phyloP scores from a whole-genome alignment of 2,888 invertebrate species.

The Tromatobia lineatoria region DNA sequence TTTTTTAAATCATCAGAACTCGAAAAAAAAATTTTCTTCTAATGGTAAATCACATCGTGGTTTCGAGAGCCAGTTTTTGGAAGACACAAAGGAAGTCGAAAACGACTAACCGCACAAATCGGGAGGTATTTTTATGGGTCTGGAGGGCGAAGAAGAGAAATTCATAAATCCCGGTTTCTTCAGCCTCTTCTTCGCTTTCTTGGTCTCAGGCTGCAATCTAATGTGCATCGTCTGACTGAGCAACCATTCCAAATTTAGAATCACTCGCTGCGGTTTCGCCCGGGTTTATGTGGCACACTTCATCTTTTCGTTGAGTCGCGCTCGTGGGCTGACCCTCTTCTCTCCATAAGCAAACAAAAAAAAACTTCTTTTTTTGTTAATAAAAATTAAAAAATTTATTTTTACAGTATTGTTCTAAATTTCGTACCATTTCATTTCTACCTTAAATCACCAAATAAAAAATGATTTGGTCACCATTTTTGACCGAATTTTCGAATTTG shows the following conservation, averaged over 20 bases:
- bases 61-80: neutral
- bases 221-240: conserved; percentile 65
- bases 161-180: conserved; percentile 61
- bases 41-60: neutral
- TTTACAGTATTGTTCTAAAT: neutral
- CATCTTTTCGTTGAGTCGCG: conserved; percentile 14
- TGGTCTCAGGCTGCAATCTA: conserved; percentile 51
- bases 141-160: conserved; percentile 49
- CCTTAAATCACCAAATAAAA: neutral
- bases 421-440: neutral
- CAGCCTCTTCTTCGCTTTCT: conserved; percentile 49
- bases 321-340: neutral
- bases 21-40: neutral
- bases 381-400: neutral
- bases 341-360: neutral
- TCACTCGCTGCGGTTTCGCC: conserved; percentile 10
- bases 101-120: conserved; percentile 11
- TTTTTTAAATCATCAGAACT: neutral
- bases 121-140: conserved; percentile 58
- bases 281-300: conserved; percentile 9
- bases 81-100: conserved; percentile 7
- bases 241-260: conserved; percentile 71
- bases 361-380: neutral
- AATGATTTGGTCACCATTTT: neutral
- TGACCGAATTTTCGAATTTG: neutral